Evolutionary conservation across 1,140 invertebrate genomes (phyloP).

Genomic region (Heterodera schachtii): DNA sequence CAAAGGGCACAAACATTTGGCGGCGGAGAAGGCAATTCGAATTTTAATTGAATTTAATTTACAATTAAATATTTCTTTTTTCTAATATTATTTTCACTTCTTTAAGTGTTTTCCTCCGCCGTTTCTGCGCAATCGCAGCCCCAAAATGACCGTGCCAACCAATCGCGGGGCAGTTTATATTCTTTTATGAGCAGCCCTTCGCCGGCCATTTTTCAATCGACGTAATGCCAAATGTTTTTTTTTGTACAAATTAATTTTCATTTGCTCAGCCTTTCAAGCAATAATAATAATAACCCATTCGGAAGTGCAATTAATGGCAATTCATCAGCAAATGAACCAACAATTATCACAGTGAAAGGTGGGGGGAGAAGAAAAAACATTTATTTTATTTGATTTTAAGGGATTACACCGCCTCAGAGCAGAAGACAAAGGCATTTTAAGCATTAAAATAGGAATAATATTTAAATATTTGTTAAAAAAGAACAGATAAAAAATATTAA

Average conservation of each 20-base stretch:
- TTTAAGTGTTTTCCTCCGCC: constrained; percentile 19
- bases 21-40: not conserved
- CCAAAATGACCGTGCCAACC: not conserved
- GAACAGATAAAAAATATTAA: not conserved
- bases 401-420: constrained; percentile 51
- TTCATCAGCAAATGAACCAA: constrained; percentile 39
- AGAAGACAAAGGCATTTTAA: constrained; percentile 42
- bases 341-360: constrained; percentile 56
- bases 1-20: not conserved
- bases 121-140: not conserved
- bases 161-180: constrained; percentile 17
- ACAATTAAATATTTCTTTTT: not conserved
- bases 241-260: not conserved
- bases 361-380: not conserved
- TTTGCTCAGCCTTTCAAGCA: constrained; percentile 12
- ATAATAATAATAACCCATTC: constrained; percentile 13
- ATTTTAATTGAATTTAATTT: not conserved
- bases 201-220: constrained; percentile 3
- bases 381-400: constrained; percentile 7
- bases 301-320: not conserved
- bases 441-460: not conserved
- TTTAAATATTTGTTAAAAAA: not conserved
- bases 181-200: constrained; percentile 14
- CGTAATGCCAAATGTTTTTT: not conserved
- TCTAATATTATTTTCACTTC: not conserved